Percentiles rank a stretch among this genome's conserved stretches.
phyloP scores from a whole-genome alignment of 2,888 invertebrate species.

The Pyrochroa serraticornis region DNA sequence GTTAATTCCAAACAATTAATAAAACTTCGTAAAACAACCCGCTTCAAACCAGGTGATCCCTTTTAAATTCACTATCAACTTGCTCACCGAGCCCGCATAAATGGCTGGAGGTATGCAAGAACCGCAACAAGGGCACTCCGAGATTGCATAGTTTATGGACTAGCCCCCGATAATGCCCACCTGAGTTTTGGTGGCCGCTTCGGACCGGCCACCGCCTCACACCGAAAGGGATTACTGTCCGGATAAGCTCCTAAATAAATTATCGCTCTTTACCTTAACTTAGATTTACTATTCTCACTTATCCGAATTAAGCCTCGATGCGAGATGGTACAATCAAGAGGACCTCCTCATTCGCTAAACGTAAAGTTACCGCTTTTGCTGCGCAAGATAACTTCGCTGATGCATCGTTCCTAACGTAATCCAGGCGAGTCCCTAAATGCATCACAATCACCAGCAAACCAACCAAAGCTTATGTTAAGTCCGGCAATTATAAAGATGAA shows the following conservation, averaged over 20 bases:
- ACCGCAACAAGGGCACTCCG: slow-evolving; percentile 31
- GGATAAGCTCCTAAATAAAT: slow-evolving; percentile 25
- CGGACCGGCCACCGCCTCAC: neutral
- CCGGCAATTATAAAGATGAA: too few relatives aligned
- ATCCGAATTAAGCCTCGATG: slow-evolving; percentile 5
- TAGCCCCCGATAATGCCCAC: slow-evolving; percentile 30
- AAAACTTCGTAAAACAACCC: slow-evolving; percentile 28
- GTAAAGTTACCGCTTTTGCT: too few relatives aligned
- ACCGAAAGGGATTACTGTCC: slow-evolving; percentile 14
- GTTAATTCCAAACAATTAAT: slow-evolving; percentile 31
- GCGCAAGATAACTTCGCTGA: too few relatives aligned
- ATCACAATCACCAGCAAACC: too few relatives aligned
- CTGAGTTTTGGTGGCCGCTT: slow-evolving; percentile 11
- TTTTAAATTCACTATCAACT: slow-evolving; percentile 19
- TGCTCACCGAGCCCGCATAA: slow-evolving; percentile 7
- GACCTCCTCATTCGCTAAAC: neutral
- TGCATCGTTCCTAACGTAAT: too few relatives aligned
- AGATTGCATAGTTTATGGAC: slow-evolving; percentile 35
- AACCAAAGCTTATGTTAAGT: too few relatives aligned
- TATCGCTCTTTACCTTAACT: slow-evolving; percentile 10
- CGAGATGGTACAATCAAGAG: neutral
- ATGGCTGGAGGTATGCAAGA: slow-evolving; percentile 16
- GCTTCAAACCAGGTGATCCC: slow-evolving; percentile 28
- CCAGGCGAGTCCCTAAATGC: too few relatives aligned
- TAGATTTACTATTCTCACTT: slow-evolving; percentile 12